Conservation (phyloP, 2,113 vertebrate genomes). For the Sylvietta virens region DNA sequence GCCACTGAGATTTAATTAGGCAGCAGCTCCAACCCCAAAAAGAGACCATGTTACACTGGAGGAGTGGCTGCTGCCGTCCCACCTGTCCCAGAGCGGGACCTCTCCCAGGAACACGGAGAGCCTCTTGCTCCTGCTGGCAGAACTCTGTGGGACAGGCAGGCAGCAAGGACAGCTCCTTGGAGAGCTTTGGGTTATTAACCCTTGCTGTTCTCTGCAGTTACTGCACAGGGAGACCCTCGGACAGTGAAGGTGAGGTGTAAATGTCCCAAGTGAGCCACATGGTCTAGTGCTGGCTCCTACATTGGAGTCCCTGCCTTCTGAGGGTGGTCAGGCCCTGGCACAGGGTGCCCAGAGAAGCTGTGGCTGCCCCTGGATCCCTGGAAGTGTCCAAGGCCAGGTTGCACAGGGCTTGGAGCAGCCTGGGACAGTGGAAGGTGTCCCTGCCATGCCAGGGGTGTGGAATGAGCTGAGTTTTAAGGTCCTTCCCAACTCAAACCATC, state of each 20-base stretch:
- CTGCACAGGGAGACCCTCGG: not conserved
- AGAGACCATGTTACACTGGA: too few relatives aligned
- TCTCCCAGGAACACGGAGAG: not conserved
- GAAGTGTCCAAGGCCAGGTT: not conserved
- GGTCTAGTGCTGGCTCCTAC: not conserved
- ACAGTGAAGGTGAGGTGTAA: not conserved
- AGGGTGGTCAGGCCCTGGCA: accelerated
- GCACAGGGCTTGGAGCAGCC: accelerated
- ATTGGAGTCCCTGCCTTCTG: not conserved
- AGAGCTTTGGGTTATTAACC: not conserved
- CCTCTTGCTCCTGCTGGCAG: not conserved
- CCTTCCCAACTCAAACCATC: not conserved
- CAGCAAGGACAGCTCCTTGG: not conserved
- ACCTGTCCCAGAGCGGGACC: not conserved
- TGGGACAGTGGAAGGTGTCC: not conserved
- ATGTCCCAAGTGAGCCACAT: not conserved
- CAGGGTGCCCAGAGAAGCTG: not conserved
- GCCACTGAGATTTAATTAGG: too few relatives aligned
- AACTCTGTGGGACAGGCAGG: not conserved
- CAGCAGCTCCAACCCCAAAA: too few relatives aligned
- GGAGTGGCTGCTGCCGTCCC: not conserved
- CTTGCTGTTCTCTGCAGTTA: not conserved
- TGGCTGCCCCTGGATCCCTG: not conserved
- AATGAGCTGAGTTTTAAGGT: not conserved
- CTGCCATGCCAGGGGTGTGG: accelerated